These are phyloP conservation scores for Zaprionus ornatus DNA, from an alignment of 1,140 invertebrate genomes.

Conservation along the genomic window DNA sequence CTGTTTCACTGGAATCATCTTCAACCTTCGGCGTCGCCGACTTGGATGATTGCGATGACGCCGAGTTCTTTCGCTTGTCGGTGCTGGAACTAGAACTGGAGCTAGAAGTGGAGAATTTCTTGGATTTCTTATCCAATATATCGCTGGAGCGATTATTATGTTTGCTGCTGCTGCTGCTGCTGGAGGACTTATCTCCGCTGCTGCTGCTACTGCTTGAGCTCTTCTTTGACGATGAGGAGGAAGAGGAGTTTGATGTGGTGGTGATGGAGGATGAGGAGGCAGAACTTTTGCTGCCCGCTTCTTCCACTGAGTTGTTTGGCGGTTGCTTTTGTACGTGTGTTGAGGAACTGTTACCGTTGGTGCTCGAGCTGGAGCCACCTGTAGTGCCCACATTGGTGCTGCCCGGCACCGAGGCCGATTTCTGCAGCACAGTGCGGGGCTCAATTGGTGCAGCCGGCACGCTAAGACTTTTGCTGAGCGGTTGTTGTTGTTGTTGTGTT, in stretches of 20 bases:
- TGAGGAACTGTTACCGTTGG: slow-evolving; percentile 82
- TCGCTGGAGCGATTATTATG: slow-evolving; percentile 70
- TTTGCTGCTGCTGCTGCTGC: slow-evolving; percentile 49
- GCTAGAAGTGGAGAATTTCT: slow-evolving; percentile 53
- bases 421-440: slow-evolving; percentile 68
- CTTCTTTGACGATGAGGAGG: slow-evolving; percentile 41
- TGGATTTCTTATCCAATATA: slow-evolving; percentile 55
- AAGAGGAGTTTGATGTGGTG: slow-evolving; percentile 1
- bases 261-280: background rate
- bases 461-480: slow-evolving; percentile 54
- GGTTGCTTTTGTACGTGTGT: slow-evolving; percentile 68
- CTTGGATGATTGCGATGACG: slow-evolving; percentile 61
- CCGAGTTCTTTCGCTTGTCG: slow-evolving; percentile 73
- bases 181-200: slow-evolving; percentile 23
- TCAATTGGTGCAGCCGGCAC: slow-evolving; percentile 50
- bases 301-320: slow-evolving; percentile 51
- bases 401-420: slow-evolving; percentile 84
- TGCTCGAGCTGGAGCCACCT: slow-evolving; percentile 32
- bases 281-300: slow-evolving; percentile 42
- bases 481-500: slow-evolving; percentile 20
- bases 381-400: slow-evolving; percentile 83
- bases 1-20: slow-evolving; percentile 67
- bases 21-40: slow-evolving; percentile 67
- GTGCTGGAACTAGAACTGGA: slow-evolving; percentile 17
- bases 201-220: slow-evolving; percentile 19